A percentile compares a stretch with the other conserved stretches of the same genome.
phyloP scores from a whole-genome alignment of 2,888 invertebrate genomes.

The Sarcophaga caerulescens region DNA sequence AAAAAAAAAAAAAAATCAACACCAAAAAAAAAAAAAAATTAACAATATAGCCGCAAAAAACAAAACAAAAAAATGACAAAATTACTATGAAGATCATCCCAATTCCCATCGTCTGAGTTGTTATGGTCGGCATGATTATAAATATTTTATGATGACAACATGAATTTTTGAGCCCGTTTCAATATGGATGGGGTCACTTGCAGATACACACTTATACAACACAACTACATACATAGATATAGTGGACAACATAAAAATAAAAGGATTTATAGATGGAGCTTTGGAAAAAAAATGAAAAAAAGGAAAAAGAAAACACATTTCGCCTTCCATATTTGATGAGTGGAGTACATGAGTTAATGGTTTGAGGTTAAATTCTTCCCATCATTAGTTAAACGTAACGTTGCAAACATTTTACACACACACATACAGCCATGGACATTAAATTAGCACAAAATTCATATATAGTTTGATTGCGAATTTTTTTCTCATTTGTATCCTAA shows the following conservation, averaged over 20 bases:
- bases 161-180: conserved; percentile 37
- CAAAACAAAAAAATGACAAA: neutral
- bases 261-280: neutral
- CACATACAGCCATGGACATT: too few species aligned
- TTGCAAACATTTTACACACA: conserved; percentile 19
- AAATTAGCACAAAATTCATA: too few species aligned
- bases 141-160: conserved; percentile 55
- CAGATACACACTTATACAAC: neutral
- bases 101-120: neutral
- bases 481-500: too few species aligned
- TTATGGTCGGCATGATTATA: conserved; percentile 13
- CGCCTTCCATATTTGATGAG: conserved; percentile 33
- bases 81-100: conserved; percentile 5
- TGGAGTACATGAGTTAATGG: conserved; percentile 46
- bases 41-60: neutral
- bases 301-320: neutral
- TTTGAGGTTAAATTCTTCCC: conserved; percentile 65
- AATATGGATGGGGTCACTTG: conserved; percentile 26
- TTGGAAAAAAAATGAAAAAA: neutral
- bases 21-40: neutral
- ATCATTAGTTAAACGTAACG: conserved; percentile 60
- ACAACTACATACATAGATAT: neutral
- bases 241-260: neutral
- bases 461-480: too few species aligned
- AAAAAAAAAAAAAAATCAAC: too few species aligned